Evolutionary conservation across 2,888 invertebrate species (phyloP).

Genomic region (Microchrysa polita): DNA sequence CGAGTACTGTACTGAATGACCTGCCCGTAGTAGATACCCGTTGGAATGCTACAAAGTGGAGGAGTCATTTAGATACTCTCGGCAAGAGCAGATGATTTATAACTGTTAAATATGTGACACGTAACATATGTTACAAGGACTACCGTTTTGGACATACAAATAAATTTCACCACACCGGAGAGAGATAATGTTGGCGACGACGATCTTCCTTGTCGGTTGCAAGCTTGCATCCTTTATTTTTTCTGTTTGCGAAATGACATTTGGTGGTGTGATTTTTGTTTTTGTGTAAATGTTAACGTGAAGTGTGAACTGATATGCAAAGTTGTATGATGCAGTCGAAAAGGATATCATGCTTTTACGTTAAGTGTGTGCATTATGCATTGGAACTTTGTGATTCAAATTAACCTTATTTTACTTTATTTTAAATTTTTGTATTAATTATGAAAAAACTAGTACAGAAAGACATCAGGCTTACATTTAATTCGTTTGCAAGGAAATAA

Average conservation of each 20-base stretch:
- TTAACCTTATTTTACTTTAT: no score
- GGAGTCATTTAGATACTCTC: conserved; percentile 27
- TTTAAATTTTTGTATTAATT: no score
- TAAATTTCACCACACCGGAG: not conserved
- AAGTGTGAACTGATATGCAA: not conserved
- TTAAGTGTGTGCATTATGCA: no score
- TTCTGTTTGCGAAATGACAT: not conserved
- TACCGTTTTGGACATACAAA: not conserved
- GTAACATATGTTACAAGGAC: conserved; percentile 25
- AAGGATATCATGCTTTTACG: no score
- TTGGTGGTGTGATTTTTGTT: not conserved
- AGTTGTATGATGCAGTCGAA: not conserved
- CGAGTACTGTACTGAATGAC: not conserved
- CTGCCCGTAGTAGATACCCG: not conserved
- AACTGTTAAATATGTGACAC: conserved; percentile 28
- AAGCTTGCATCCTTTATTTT: not conserved
- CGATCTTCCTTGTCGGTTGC: conserved; percentile 21
- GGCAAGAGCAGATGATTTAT: conserved; percentile 24
- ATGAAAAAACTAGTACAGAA: no score
- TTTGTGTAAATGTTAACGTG: not conserved
- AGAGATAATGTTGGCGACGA: conserved; percentile 16
- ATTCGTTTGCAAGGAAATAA: no score
- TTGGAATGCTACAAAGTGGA: conserved; percentile 2
- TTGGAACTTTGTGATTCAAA: no score
- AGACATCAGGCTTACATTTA: no score